Conservation (phyloP, 2,113 vertebrate species). For the Prunella fulvescens region DNA sequence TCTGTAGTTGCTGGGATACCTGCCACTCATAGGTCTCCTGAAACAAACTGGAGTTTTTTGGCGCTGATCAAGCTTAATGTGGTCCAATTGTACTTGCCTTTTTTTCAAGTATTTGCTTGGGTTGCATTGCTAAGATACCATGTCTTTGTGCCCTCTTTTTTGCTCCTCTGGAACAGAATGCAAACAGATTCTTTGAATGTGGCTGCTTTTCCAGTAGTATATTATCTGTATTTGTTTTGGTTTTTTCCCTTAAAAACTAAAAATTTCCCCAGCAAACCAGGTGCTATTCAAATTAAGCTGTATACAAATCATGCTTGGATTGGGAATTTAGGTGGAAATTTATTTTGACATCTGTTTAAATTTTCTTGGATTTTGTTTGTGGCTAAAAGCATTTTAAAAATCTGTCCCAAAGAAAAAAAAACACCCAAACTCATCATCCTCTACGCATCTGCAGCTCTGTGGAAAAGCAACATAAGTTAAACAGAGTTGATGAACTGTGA, state of each 20-base stretch:
- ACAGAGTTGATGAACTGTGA: not conserved
- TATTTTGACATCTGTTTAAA: slow-evolving; percentile 47
- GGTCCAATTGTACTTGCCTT: not conserved
- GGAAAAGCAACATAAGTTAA: not conserved
- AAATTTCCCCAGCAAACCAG: not conserved
- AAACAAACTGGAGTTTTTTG: not conserved
- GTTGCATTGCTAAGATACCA: slow-evolving; percentile 3
- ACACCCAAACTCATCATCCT: not conserved
- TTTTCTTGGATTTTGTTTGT: not conserved
- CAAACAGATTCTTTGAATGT: not conserved
- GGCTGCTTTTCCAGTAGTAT: not conserved
- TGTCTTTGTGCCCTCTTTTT: not conserved
- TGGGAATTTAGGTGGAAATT: slow-evolving; percentile 1
- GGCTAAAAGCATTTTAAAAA: not conserved
- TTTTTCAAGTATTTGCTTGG: not conserved
- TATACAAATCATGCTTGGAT: not conserved
- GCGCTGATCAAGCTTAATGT: not conserved
- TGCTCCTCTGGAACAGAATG: not conserved
- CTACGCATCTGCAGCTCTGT: not conserved
- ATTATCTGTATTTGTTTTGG: not conserved
- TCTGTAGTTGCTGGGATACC: not conserved
- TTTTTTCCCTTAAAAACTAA: not conserved
- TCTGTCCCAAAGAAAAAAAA: not conserved
- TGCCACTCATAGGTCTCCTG: not conserved
- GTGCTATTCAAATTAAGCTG: not conserved